phyloP scores from a whole-genome alignment of 1,140 invertebrate species.

The Pinna nobilis region DNA sequence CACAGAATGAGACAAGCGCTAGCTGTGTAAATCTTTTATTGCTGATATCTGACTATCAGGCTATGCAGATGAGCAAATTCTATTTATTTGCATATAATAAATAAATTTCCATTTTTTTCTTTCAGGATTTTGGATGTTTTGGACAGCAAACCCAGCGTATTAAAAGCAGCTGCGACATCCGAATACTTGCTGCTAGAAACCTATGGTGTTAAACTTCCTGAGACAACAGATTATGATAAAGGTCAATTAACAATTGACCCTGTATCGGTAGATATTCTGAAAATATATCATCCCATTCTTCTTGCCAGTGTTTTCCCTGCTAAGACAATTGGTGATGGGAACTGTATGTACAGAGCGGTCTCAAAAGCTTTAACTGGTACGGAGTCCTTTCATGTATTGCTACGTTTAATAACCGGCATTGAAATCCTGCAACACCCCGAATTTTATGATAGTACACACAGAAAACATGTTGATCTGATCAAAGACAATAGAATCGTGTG shows the following conservation, averaged over 20 bases:
- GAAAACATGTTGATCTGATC: conserved; percentile 19
- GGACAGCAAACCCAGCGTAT: background rate
- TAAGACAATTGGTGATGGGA: conserved; percentile 26
- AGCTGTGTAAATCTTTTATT: background rate
- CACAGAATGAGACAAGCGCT: background rate
- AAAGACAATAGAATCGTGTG: conserved; percentile 33
- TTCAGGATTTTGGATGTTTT: background rate
- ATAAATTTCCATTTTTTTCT: background rate
- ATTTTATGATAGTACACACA: conserved; percentile 10
- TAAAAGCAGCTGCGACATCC: conserved; percentile 1
- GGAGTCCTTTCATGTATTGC: background rate
- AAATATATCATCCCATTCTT: conserved; percentile 20
- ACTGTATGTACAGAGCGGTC: conserved; percentile 41
- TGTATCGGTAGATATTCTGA: conserved; percentile 6
- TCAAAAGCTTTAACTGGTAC: conserved; percentile 24
- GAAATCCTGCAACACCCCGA: conserved; percentile 21
- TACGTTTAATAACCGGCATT: conserved; percentile 15
- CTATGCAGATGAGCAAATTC: no score
- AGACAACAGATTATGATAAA: background rate
- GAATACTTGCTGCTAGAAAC: conserved; percentile 1
- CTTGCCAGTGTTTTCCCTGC: conserved; percentile 1
- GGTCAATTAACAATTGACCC: background rate
- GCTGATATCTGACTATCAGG: no score
- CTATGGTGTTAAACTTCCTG: background rate
- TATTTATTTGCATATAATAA: no score